A percentile compares a stretch with the other conserved stretches of the same genome.
phyloP scores from a whole-genome alignment of 1,140 invertebrate genomes.

The Drosophila navojoa region DNA sequence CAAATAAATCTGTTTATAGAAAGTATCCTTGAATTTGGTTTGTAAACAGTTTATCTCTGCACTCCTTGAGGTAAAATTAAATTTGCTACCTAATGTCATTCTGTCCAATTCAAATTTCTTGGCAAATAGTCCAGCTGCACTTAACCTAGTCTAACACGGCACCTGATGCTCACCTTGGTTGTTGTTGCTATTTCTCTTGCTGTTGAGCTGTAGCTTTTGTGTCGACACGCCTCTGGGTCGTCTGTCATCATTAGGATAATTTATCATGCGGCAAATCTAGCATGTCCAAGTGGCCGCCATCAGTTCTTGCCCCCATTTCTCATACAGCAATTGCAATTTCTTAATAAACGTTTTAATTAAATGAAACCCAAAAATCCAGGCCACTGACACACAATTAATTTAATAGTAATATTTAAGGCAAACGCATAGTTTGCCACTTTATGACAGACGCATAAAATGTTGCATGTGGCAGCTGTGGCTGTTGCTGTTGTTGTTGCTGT shows the following conservation, averaged over 20 bases:
- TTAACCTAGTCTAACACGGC: neutral
- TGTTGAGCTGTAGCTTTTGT: slow-evolving; percentile 55
- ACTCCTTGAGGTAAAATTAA: too few species aligned
- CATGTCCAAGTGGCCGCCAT: slow-evolving; percentile 26
- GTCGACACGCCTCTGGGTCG: slow-evolving; percentile 54
- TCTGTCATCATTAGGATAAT: slow-evolving; percentile 74
- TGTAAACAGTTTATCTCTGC: too few species aligned
- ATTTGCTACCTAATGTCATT: too few species aligned
- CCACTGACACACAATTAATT: slow-evolving; percentile 55
- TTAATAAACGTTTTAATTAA: slow-evolving; percentile 75
- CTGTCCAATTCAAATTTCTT: neutral
- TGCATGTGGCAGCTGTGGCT: slow-evolving; percentile 1
- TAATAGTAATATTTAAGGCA: slow-evolving; percentile 37
- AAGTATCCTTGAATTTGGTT: too few species aligned
- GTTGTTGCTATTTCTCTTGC: neutral
- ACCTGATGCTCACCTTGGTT: slow-evolving; percentile 14
- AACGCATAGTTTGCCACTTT: slow-evolving; percentile 51
- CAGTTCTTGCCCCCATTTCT: slow-evolving; percentile 27
- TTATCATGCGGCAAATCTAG: slow-evolving; percentile 65
- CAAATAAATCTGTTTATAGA: neutral
- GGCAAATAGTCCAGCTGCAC: slow-evolving; percentile 22
- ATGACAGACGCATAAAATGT: slow-evolving; percentile 38
- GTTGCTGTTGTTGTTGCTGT: neutral
- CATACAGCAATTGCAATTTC: slow-evolving; percentile 38
- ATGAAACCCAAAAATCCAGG: slow-evolving; percentile 53